Conservation (phyloP, 1,140 invertebrate genomes). For the Hypothenemus hampei region DNA sequence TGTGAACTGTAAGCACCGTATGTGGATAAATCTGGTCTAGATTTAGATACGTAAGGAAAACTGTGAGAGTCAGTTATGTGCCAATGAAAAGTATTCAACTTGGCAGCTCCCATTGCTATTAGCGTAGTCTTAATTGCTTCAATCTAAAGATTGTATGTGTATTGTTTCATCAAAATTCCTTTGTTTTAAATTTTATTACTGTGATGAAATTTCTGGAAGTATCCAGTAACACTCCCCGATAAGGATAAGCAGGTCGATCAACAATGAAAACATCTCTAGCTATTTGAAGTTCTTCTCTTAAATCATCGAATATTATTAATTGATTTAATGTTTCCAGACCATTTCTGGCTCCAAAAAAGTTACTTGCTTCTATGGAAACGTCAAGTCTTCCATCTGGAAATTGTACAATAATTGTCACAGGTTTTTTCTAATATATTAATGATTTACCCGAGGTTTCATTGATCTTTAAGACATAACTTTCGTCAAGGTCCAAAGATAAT, state of each 20-base stretch:
- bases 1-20: constrained; percentile 66
- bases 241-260: constrained; percentile 68
- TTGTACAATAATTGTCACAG: not conserved
- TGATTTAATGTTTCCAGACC: constrained; percentile 75
- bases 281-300: constrained; percentile 56
- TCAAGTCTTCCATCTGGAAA: constrained; percentile 48
- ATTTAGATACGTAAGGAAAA: constrained; percentile 70
- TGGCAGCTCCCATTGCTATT: constrained; percentile 74
- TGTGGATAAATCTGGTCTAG: constrained; percentile 61
- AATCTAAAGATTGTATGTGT: constrained; percentile 8
- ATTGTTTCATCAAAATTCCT: not conserved
- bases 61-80: constrained; percentile 87
- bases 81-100: constrained; percentile 85
- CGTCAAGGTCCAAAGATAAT: constrained; percentile 58
- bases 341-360: constrained; percentile 70
- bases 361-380: constrained; percentile 56
- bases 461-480: constrained; percentile 61
- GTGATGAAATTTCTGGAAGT: constrained; percentile 71
- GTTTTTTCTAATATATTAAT: not conserved
- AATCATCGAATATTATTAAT: constrained; percentile 66
- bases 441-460: constrained; percentile 32
- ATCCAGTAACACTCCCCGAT: constrained; percentile 72
- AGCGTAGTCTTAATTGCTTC: constrained; percentile 66
- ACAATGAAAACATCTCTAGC: constrained; percentile 55
- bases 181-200: constrained; percentile 41